Conservation (phyloP, 2,113 vertebrate genomes). For the Cyphomyrus plagiostoma region DNA sequence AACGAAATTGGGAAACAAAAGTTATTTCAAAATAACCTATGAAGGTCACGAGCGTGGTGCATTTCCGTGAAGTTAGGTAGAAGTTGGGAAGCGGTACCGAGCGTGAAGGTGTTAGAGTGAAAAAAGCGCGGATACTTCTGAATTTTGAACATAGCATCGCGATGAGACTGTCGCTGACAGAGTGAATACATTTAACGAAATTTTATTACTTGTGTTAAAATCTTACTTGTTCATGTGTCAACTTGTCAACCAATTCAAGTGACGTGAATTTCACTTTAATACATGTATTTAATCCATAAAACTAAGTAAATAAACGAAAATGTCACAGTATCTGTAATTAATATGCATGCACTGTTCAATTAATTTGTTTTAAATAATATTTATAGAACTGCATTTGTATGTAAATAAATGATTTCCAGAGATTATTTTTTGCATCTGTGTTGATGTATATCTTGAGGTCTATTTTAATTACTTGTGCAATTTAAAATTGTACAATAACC, state of each 20-base stretch:
- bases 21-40: background rate
- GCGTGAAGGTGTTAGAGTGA: background rate
- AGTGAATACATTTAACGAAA: background rate
- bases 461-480: background rate
- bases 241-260: no score
- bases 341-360: background rate
- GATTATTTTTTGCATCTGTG: background rate
- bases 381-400: background rate
- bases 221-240: background rate
- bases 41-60: background rate
- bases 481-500: background rate
- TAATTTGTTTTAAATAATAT: background rate
- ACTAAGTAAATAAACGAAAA: background rate
- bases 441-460: background rate
- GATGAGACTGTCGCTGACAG: background rate
- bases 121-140: background rate
- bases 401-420: background rate
- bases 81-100: background rate
- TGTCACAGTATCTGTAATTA: background rate
- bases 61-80: background rate
- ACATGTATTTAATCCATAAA: background rate
- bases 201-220: background rate
- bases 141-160: background rate
- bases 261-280: background rate
- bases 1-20: background rate